phyloP scores from a whole-genome alignment of 1,140 invertebrate species.

The Papilio machaon region DNA sequence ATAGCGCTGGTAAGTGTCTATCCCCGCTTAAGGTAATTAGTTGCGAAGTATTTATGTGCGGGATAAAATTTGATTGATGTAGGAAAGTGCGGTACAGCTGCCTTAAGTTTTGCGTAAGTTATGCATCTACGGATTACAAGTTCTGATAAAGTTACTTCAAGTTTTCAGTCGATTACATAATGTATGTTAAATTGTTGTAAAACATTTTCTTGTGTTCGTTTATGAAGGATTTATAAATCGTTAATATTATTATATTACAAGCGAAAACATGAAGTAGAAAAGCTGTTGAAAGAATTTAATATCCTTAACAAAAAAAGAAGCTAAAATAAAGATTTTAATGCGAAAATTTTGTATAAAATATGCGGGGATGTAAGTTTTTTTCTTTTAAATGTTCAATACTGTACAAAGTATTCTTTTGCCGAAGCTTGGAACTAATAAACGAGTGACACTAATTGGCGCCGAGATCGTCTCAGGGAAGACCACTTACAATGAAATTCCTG shows the following conservation, averaged over 20 bases:
- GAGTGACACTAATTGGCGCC: conserved; percentile 68
- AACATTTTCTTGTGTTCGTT: background rate
- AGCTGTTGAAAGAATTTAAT: background rate
- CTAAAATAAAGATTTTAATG: background rate
- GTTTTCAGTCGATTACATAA: conserved; percentile 3
- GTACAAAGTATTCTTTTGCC: conserved; percentile 30
- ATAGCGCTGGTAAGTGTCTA: conserved; percentile 7
- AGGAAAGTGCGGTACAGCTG: conserved; percentile 30
- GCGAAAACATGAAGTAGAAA: background rate
- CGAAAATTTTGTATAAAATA: background rate
- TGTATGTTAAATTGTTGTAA: background rate
- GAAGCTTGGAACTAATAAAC: conserved; percentile 59
- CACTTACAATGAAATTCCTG: conserved; percentile 55
- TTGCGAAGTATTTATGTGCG: conserved; percentile 50
- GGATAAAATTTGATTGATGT: conserved; percentile 53
- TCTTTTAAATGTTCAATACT: conserved; percentile 26
- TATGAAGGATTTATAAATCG: background rate
- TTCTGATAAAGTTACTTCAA: conserved; percentile 36
- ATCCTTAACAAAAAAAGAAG: background rate
- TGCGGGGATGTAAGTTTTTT: background rate
- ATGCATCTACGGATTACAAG: conserved; percentile 28
- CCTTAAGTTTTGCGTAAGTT: conserved; percentile 22
- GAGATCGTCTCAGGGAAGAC: conserved; percentile 49
- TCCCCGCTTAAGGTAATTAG: conserved; percentile 55
- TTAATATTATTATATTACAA: background rate